Evolutionary conservation across 2,113 vertebrate genomes (phyloP).

Genomic region (Pimephales promelas): DNA sequence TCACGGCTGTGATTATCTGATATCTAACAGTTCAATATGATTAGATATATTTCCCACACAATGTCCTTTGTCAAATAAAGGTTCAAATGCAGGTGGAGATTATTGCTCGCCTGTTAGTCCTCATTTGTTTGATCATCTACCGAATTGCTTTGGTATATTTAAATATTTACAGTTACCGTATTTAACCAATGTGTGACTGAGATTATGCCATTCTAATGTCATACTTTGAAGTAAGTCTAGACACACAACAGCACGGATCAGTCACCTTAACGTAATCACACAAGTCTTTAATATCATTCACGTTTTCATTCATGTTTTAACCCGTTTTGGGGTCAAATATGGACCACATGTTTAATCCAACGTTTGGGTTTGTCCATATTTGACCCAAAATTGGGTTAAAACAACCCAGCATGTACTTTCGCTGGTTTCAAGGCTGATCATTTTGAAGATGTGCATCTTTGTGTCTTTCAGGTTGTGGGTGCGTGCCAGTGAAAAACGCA

Average conservation of each 20-base stretch:
- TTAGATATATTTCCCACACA: not conserved
- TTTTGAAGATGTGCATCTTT: not conserved
- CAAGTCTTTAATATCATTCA: not conserved
- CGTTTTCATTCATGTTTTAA: no score
- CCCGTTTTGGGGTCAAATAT: no score
- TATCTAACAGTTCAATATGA: not conserved
- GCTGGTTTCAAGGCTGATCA: not conserved
- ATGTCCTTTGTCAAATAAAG: not conserved
- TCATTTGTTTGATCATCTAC: slow-evolving; percentile 1
- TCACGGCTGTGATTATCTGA: not conserved
- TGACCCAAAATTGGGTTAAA: no score
- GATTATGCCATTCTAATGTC: not conserved
- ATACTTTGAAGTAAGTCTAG: not conserved
- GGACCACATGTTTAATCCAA: no score
- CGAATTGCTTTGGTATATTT: not conserved
- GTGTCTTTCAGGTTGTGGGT: not conserved
- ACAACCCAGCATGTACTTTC: not conserved
- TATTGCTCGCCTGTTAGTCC: not conserved
- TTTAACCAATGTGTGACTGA: not conserved
- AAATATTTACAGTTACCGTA: not conserved
- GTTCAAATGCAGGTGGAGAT: not conserved
- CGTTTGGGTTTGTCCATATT: no score
- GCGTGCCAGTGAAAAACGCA: not conserved
- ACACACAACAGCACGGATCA: not conserved
- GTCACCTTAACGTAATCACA: not conserved